Conservation (phyloP, 2,888 invertebrate genomes). For the Lampropteryx suffumata region DNA sequence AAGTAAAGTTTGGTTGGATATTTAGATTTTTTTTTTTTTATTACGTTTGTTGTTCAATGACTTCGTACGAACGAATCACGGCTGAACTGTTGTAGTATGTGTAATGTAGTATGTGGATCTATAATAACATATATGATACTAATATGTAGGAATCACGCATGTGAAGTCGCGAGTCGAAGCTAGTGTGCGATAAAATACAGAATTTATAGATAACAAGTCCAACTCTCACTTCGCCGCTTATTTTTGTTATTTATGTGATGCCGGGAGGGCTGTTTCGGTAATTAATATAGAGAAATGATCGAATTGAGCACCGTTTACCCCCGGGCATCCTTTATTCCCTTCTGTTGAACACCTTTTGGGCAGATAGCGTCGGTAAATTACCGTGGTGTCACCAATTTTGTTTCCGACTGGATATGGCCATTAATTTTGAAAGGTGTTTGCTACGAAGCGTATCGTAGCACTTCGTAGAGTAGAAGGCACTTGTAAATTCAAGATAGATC, state of each 20-base stretch:
- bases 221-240: constrained; percentile 16
- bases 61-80: too few species aligned
- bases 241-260: constrained; percentile 63
- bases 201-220: background rate
- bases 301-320: constrained; percentile 67
- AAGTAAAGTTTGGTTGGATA: too few species aligned
- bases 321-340: constrained; percentile 46
- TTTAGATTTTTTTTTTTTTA: too few species aligned
- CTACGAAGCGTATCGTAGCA: background rate
- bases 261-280: constrained; percentile 60
- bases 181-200: constrained; percentile 1
- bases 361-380: constrained; percentile 47
- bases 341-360: constrained; percentile 61
- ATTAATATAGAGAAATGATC: constrained; percentile 72
- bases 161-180: too few species aligned
- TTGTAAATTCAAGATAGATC: too few species aligned
- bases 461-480: too few species aligned
- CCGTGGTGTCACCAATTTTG: constrained; percentile 49
- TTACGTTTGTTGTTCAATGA: too few species aligned
- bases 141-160: too few species aligned
- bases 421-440: constrained; percentile 16
- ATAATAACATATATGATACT: too few species aligned
- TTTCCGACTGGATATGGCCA: constrained; percentile 5
- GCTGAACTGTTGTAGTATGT: too few species aligned
- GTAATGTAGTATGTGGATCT: too few species aligned